Evolutionary conservation across 2,797 vertebrate genomes (phyloP).

Genomic region (Apodemus agrarius): DNA sequence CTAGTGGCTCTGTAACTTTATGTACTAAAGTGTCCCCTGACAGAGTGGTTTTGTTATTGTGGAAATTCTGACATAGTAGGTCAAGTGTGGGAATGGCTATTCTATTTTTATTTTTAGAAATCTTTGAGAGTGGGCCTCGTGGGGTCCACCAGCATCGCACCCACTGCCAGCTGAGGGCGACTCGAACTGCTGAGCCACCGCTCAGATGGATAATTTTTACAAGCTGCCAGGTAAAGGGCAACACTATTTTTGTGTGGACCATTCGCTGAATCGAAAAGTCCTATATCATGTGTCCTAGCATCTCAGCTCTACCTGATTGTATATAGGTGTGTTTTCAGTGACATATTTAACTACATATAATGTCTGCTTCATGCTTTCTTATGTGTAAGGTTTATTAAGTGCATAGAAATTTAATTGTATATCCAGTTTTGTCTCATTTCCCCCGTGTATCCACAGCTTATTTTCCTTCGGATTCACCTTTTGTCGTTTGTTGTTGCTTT

Average conservation of each 20-base stretch:
- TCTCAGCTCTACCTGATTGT: not conserved
- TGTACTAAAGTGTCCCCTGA: not conserved
- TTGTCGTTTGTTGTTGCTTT: slow-evolving; percentile 28
- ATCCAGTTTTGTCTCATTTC: not conserved
- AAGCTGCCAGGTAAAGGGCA: not conserved
- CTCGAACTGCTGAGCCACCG: not conserved
- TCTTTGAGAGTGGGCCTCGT: not conserved
- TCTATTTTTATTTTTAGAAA: not conserved
- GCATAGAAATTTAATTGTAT: not conserved
- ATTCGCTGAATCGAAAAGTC: not conserved
- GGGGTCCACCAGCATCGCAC: not conserved
- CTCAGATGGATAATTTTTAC: not conserved
- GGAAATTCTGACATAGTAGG: not conserved
- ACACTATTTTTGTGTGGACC: not conserved
- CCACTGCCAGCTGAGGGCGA: not conserved
- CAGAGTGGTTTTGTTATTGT: not conserved
- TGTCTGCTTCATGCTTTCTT: not conserved
- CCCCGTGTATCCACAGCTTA: not conserved
- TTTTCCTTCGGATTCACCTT: slow-evolving; percentile 10
- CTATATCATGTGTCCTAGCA: not conserved
- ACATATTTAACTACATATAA: not conserved
- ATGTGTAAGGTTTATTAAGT: not conserved
- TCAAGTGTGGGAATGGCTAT: too few species aligned
- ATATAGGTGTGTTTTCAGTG: too few species aligned
- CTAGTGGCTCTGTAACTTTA: not conserved